Evolutionary conservation across 1,140 invertebrate species (phyloP).

Genomic region (Oppia nitens): DNA sequence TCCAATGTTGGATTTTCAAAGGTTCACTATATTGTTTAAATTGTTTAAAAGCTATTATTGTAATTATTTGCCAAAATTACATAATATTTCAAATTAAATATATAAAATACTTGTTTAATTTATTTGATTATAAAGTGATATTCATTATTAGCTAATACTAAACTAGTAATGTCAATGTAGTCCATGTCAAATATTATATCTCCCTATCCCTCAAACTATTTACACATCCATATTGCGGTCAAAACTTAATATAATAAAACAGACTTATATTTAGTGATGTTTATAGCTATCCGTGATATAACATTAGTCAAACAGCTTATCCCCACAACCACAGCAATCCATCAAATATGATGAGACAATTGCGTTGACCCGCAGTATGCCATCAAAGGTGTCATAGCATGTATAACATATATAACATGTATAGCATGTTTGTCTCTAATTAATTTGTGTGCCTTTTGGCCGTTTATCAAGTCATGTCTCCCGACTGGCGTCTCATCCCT

Average conservation of each 20-base stretch:
- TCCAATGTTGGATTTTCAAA: too few relatives aligned
- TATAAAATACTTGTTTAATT: too few relatives aligned
- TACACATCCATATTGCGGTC: not conserved
- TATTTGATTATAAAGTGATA: too few relatives aligned
- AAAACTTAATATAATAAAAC: not conserved
- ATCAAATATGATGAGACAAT: not conserved
- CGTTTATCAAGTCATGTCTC: not conserved
- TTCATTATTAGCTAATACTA: too few relatives aligned
- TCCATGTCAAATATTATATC: too few relatives aligned
- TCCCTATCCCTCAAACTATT: too few relatives aligned
- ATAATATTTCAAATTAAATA: too few relatives aligned
- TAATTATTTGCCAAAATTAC: not conserved
- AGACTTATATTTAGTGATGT: not conserved
- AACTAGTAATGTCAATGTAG: too few relatives aligned
- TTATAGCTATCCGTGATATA: not conserved
- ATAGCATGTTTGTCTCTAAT: not conserved
- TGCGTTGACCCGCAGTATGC: not conserved
- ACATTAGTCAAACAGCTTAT: not conserved
- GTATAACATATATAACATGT: too few relatives aligned
- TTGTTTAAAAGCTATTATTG: not conserved
- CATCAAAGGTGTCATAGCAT: not conserved
- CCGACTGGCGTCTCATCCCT: too few relatives aligned
- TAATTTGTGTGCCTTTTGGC: not conserved
- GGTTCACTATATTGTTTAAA: too few relatives aligned
- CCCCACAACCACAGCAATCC: not conserved